Base-by-base conservation (phyloP, 2,113 vertebrate species). In the Macquaria ambigua region DNA sequence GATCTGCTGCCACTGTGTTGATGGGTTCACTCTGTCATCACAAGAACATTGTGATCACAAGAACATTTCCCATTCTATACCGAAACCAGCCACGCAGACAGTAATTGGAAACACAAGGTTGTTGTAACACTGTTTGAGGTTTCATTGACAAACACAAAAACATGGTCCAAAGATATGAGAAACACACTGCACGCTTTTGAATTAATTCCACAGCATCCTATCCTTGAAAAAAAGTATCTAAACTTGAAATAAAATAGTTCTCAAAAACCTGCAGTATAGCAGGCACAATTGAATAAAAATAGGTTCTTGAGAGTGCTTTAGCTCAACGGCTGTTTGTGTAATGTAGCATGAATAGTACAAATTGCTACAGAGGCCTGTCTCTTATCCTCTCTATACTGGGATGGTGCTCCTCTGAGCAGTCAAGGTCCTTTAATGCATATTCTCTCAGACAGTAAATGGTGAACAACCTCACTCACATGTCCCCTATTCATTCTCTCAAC, bases 331-430 rank as follows among this genome's bases (percentile, higher is more conserved):
- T 85, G 89, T 89, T 90, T 85, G 91, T 90, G 89, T 91, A 92
- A 94, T 88, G 93, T 90, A 88, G 90, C 90, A 89, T 90, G 92
- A 93, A 93, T 76, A 74, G 82, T 84, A 91, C 90, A 91, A 91
- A 93, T 91, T 85, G 87, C 80, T 83, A 69, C 71, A 82, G 80
- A 89, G 53, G 72, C 68, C 83, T 81, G 73, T 82, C 88, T 86
- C 86, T 93, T 86, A 87, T 90, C 82, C 84, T 84, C 63, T 89
- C 78, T 73, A 53, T 82, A 84, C 86, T 83, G 11, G 7, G 71
- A 71, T 72, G 64, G 61, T 56, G 78, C 77, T 87, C 73, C 25
- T 73, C 77, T 62, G 70, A 86, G 81, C 74, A 84, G 77, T 73
- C 78, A 81, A 86, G 74, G 86, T 85, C 86, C 75, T 90, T 82